These are phyloP conservation scores for Cheilosia scutellata DNA, from an alignment of 2,888 invertebrate species.

Conservation along the genomic window DNA sequence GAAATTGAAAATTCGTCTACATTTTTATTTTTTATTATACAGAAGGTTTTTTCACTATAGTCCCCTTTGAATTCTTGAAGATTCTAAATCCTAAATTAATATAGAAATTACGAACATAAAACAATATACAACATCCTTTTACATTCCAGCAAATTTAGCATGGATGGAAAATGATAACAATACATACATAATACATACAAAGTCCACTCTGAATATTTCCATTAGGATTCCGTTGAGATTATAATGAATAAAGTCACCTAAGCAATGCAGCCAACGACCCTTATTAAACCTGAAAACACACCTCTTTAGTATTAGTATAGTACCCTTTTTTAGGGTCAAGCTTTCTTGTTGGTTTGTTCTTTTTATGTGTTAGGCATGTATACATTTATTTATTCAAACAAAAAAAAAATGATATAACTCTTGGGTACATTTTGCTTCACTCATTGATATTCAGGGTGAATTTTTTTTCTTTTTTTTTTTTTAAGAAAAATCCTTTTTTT, in stretches of 20 bases:
- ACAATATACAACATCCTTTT: neutral
- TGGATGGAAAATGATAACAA: neutral
- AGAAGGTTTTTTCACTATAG: too few species aligned
- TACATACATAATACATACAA: neutral
- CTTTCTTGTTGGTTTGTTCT: neutral
- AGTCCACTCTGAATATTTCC: neutral
- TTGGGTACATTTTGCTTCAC: neutral
- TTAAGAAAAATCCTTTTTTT: neutral
- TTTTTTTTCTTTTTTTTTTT: neutral
- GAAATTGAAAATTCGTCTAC: too few species aligned
- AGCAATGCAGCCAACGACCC: neutral
- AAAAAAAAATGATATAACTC: neutral
- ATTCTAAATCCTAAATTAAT: neutral
- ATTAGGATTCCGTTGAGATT: neutral
- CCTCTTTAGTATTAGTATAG: neutral
- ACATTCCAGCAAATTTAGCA: too few species aligned
- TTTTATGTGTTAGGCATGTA: neutral
- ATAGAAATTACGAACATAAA: neutral
- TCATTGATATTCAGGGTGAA: conserved; percentile 40
- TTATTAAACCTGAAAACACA: neutral
- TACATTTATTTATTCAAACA: neutral
- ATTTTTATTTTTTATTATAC: too few species aligned
- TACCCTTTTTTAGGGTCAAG: neutral
- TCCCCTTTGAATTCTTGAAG: too few species aligned
- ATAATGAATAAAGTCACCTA: neutral